Base-by-base conservation (phyloP, 2,113 vertebrate species). In the Monopterus albus region DNA sequence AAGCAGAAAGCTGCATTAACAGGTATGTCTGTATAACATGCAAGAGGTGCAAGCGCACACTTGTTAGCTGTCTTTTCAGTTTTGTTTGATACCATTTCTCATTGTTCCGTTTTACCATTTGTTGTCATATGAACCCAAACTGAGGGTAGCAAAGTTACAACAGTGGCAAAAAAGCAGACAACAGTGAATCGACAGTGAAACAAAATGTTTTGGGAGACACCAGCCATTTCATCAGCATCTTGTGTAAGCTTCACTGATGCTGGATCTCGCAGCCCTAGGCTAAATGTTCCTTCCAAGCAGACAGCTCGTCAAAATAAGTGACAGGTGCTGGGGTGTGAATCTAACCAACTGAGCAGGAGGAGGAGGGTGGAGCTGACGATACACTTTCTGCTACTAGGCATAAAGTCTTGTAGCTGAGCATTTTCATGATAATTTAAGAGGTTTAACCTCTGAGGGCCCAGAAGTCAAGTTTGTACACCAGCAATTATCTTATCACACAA, bases 251-350 rank as follows among this genome's bases (percentile, higher is more conserved):
- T 62, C 26, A 11, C 49, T 15, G 36, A 70, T 62, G 71, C 47
- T 35, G 35, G 12, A 40, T 65, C 39, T 35, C 18, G 18, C 39
- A 52, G 66, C 75, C 74, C 14, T 40, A 18, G 77, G 77, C 51
- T 14, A 18, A 18, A 56, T 17, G 46, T 42, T 13, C n/a, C 45
- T 55, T 80, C 64, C 58, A 46, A 59, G 57, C 21, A 35, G 55
- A 70, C 69, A 55, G 70, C 80, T 57, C 28, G 14, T 79, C 55
- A 51, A 10, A 14, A 60, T 81, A 80, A 88, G 67, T 64, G 82
- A 69, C 86, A 81, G 63, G 77, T 75, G 62, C 38, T 46, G 39
- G 10, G 56, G 49, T 58, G 58, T 72, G 52, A 66, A 78, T 73
- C 61, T 73, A 73, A 75, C 79, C 77, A 63, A 78, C 11, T 52